Evolutionary conservation across 2,888 invertebrate genomes (phyloP), one percentile per base, ranked within the genome.

Genomic region (Uropetala carovei): DNA sequence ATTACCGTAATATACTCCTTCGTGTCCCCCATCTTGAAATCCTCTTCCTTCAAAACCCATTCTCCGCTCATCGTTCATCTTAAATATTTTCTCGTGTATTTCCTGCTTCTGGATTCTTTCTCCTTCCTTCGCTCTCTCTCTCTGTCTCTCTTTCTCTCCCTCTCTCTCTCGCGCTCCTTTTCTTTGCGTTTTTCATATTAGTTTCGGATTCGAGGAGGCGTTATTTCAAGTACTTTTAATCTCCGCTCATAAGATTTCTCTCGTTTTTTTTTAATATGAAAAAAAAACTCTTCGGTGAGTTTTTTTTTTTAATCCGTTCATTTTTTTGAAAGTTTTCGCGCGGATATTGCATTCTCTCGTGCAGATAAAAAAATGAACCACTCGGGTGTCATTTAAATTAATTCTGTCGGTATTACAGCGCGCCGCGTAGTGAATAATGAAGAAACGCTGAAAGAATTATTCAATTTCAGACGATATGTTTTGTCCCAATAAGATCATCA

Each of bases 1-100:
- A 86, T 86, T 86, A 60, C 86, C 86, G 86, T 86, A 86, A 86
- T 60, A 30, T 60, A 86, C 59, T 86, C 86, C 59, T 7, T 68
- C 68, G 60, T 27, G 11, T 64, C 86, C 18, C 18, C 11, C 86
- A 60, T 30, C 86, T 86, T 59, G 16, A 16, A 86, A 30, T 86
- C 86, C 16, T 30, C 27, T 60, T n/a, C 30, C 82, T 58, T 30
- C 30, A 18, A 68, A 22, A 14, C 82, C 18, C 11, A 13, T 82
- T 0, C 14, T 13, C 43, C 82, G 14, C n/a, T 43, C 16, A 27
- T 30, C 7, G 16, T 30, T 43, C 82, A 43, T 82, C 82, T 30
- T 82, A 82, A 82, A 82, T 82, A 82, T 82, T 82, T 27, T 43
- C 82, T 22, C 30, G 82, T 82, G 82, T 30, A 43, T 43, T 43